phyloP scores from a whole-genome alignment of 2,113 vertebrate genomes.

The Scartelaos histophorus region DNA sequence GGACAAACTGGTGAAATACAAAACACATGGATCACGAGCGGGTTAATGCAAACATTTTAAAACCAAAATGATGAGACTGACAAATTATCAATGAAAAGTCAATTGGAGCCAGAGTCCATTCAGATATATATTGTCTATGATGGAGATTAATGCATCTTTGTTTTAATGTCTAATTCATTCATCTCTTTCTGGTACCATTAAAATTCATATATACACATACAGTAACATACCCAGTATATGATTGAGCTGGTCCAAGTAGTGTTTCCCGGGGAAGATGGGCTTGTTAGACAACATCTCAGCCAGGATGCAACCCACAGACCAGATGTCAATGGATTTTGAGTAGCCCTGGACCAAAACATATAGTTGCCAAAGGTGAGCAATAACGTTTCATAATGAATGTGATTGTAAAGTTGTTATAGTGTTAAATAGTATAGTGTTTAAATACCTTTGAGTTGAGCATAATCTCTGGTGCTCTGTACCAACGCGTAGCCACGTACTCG shows the following conservation, averaged over 20 bases:
- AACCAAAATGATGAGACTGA: too few species aligned
- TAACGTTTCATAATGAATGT: not conserved
- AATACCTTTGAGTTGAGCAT: constrained; percentile 93
- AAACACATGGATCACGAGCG: too few species aligned
- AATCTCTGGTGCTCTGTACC: constrained; percentile 92
- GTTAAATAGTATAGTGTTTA: too few species aligned
- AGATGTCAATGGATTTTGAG: constrained; percentile 90
- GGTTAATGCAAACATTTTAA: too few species aligned
- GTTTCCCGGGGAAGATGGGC: constrained; percentile 90
- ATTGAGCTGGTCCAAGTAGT: constrained; percentile 92
- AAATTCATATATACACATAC: not conserved
- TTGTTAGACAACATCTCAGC: constrained; percentile 90
- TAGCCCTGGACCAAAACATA: constrained; percentile 79
- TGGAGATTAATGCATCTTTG: too few species aligned
- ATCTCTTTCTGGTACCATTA: not conserved
- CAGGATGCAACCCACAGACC: constrained; percentile 91
- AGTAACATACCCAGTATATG: constrained; percentile 83
- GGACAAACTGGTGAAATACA: too few species aligned
- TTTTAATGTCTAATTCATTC: too few species aligned
- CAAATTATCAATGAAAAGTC: too few species aligned
- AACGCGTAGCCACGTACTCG: constrained; percentile 90
- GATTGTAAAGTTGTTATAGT: not conserved
- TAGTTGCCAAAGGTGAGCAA: constrained; percentile 2
- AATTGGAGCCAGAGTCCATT: too few species aligned
- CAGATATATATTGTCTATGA: too few species aligned